phyloP scores from a whole-genome alignment of 1,140 invertebrate species.

The Colletes latitarsis region DNA sequence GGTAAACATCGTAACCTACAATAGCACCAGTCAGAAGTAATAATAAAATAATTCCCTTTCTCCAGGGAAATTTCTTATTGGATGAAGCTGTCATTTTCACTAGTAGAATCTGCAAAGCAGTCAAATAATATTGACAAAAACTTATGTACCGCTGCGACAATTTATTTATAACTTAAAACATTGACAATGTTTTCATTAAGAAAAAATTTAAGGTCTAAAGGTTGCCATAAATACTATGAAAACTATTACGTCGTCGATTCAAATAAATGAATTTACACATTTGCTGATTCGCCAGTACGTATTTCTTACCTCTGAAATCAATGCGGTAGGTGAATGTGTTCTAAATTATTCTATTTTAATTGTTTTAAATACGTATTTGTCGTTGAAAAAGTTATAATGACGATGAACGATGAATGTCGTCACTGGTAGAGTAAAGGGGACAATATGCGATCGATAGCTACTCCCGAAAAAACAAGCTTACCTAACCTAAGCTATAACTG shows the following conservation, averaged over 20 bases:
- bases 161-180: background rate
- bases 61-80: slow-evolving; percentile 76
- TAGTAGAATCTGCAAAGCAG: slow-evolving; percentile 69
- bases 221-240: slow-evolving; percentile 9
- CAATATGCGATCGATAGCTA: slow-evolving; percentile 70
- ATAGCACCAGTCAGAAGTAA: slow-evolving; percentile 72
- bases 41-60: slow-evolving; percentile 72
- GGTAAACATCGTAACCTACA: slow-evolving; percentile 74
- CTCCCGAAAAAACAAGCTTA: slow-evolving; percentile 52
- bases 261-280: background rate
- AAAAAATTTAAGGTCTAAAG: slow-evolving; percentile 11
- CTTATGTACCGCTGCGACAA: background rate
- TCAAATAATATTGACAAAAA: background rate
- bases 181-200: background rate
- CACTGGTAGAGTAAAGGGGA: slow-evolving; percentile 33
- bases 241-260: background rate
- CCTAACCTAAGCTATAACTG: slow-evolving; percentile 64
- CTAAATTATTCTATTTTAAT: slow-evolving; percentile 17
- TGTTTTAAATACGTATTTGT: background rate
- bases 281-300: background rate
- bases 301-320: slow-evolving; percentile 5
- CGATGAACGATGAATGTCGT: slow-evolving; percentile 50
- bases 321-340: slow-evolving; percentile 6
- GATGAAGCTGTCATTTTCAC: slow-evolving; percentile 76
- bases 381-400: slow-evolving; percentile 27